Conservation (phyloP, 1,140 invertebrate species). For the Procambarus virginalis region DNA sequence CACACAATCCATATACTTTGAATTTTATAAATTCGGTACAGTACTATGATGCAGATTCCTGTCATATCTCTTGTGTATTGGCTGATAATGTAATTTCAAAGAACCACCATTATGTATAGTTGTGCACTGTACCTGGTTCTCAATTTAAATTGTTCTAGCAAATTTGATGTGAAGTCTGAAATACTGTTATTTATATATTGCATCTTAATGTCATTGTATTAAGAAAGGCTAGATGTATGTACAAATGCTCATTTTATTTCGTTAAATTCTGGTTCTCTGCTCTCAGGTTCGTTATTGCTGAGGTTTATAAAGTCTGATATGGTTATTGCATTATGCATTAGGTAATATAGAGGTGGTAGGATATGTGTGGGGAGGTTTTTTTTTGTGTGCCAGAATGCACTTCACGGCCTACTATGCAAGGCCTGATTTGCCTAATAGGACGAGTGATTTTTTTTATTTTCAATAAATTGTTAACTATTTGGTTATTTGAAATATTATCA, state of each 20-base stretch:
- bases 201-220: background rate
- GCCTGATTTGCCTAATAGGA: too few relatives aligned
- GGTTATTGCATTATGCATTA: background rate
- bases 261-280: background rate
- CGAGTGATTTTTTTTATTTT: too few relatives aligned
- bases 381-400: too few relatives aligned
- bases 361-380: too few relatives aligned
- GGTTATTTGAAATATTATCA: too few relatives aligned
- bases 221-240: background rate
- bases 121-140: background rate
- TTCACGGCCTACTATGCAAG: too few relatives aligned
- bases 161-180: background rate
- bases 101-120: background rate
- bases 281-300: background rate
- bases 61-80: background rate
- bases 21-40: background rate
- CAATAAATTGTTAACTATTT: too few relatives aligned
- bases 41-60: background rate
- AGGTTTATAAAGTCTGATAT: background rate
- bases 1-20: background rate
- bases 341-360: background rate
- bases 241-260: background rate
- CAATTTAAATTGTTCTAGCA: background rate
- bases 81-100: background rate
- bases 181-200: background rate